Evolutionary conservation across 2,113 vertebrate genomes (phyloP).

Genomic region (Haemorhous mexicanus): DNA sequence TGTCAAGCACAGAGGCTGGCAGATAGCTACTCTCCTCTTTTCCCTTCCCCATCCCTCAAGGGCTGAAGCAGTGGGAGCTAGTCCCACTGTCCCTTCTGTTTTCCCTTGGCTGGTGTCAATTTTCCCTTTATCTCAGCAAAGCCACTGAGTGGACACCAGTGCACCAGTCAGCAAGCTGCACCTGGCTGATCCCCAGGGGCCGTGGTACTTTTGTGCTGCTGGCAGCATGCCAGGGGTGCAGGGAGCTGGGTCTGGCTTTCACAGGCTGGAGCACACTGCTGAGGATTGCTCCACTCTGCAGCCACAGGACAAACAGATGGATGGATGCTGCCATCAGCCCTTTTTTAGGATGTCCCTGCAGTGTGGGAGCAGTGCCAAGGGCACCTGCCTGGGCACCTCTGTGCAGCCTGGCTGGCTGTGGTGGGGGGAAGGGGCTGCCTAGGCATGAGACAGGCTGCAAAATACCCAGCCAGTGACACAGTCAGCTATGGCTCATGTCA

Average conservation of each 20-base stretch:
- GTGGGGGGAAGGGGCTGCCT: fast-evolving
- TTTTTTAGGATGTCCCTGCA: background rate
- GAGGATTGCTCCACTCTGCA: background rate
- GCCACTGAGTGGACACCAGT: background rate
- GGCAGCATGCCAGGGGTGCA: background rate
- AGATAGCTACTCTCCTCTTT: background rate
- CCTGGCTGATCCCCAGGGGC: background rate
- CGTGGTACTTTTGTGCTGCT: background rate
- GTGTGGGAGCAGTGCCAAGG: background rate
- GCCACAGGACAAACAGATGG: fast-evolving
- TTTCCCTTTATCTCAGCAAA: background rate
- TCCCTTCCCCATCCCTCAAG: background rate
- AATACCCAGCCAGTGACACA: background rate
- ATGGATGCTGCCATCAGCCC: background rate
- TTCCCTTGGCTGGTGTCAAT: background rate
- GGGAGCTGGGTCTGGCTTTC: background rate
- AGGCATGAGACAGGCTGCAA: background rate
- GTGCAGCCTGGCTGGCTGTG: fast-evolving
- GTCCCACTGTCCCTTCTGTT: background rate
- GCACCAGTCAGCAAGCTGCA: background rate
- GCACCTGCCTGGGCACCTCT: background rate
- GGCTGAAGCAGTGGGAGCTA: background rate
- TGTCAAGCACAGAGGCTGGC: background rate
- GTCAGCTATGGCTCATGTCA: background rate
- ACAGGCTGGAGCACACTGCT: background rate